Evolutionary conservation across 2,113 vertebrate genomes (phyloP).

Genomic region (Bettongia penicillata): DNA sequence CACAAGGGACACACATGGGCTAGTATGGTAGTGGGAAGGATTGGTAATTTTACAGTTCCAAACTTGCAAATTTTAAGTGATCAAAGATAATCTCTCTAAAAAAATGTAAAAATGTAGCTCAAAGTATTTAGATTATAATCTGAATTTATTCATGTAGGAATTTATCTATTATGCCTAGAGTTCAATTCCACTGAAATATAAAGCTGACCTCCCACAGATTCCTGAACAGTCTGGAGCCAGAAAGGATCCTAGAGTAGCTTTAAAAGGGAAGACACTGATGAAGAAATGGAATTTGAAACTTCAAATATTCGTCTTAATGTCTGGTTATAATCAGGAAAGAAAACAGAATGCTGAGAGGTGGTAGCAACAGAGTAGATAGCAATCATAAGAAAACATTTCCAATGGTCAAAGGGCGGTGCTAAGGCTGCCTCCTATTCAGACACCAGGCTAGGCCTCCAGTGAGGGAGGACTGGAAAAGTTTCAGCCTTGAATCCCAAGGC

Average conservation of each 20-base stretch:
- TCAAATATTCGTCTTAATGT: background rate
- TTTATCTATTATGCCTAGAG: background rate
- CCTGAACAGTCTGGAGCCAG: background rate
- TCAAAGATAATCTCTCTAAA: background rate
- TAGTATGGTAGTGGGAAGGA: background rate
- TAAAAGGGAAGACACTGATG: background rate
- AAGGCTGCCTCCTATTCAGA: background rate
- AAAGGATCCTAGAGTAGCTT: background rate
- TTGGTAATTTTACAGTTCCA: background rate
- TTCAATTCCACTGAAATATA: background rate
- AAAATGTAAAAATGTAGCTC: slow-evolving; percentile 17
- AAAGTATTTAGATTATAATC: slow-evolving; percentile 8
- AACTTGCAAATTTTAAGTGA: background rate
- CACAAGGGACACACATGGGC: background rate
- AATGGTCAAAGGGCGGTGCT: background rate
- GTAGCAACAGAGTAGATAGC: background rate
- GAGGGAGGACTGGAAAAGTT: background rate
- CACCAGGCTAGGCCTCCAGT: background rate
- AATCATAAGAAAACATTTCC: background rate
- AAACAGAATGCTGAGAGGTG: slow-evolving; percentile 31
- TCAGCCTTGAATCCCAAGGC: background rate
- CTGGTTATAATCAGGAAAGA: background rate
- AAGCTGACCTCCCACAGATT: background rate
- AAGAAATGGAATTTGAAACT: background rate
- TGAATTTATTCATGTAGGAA: background rate